phyloP scores from a whole-genome alignment of 2,113 vertebrate genomes.

The Gracilinanus agilis region DNA sequence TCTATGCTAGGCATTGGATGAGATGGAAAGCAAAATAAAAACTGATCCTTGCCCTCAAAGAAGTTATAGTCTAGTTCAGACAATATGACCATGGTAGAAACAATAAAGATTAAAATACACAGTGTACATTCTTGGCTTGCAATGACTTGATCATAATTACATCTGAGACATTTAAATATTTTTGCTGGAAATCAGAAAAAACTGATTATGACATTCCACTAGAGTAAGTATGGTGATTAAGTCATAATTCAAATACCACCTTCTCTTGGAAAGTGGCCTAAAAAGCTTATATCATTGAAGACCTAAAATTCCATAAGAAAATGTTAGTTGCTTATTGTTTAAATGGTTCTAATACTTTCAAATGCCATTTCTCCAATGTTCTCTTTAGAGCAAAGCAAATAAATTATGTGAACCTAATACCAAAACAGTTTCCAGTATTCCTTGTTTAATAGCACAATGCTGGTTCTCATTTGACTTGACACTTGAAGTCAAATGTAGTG shows the following conservation, averaged over 20 bases:
- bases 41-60: too few species aligned
- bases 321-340: not conserved
- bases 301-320: not conserved
- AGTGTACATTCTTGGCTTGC: too few species aligned
- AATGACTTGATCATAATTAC: too few species aligned
- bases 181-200: not conserved
- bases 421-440: not conserved
- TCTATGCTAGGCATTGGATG: too few species aligned
- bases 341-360: not conserved
- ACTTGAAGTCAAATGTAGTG: conserved; percentile 9
- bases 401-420: not conserved
- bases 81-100: too few species aligned
- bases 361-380: not conserved
- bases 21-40: too few species aligned
- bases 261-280: not conserved
- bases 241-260: not conserved
- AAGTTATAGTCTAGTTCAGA: too few species aligned
- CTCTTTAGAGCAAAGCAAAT: not conserved
- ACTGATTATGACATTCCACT: not conserved
- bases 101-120: too few species aligned
- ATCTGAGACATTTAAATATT: too few species aligned
- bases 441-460: conserved; percentile 27
- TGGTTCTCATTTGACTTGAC: conserved; percentile 40
- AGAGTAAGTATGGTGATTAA: not conserved
- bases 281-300: not conserved